These are phyloP conservation scores for Somateria mollissima DNA, from an alignment of 2,797 vertebrate genomes.

Conservation along the genomic window DNA sequence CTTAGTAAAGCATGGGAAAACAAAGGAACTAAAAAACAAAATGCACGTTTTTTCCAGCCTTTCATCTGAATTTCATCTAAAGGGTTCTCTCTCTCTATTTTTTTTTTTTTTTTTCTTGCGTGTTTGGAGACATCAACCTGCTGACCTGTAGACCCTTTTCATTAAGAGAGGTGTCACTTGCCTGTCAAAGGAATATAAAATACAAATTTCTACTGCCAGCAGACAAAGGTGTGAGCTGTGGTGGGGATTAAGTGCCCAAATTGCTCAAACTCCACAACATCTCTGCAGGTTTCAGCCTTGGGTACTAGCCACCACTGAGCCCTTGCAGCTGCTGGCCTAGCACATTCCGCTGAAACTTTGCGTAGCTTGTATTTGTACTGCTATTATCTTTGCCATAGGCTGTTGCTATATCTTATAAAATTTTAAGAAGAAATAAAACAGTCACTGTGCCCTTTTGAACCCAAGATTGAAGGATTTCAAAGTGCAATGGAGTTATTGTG, in stretches of 20 bases:
- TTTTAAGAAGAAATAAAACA: neutral
- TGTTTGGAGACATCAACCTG: neutral
- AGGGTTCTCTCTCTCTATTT: too few relatives aligned
- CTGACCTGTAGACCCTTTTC: neutral
- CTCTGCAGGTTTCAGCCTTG: neutral
- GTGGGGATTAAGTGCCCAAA: neutral
- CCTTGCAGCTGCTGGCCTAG: neutral
- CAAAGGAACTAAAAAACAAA: neutral
- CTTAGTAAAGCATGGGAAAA: neutral
- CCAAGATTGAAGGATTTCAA: fast-evolving
- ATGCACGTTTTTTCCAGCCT: neutral
- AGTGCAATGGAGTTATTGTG: neutral
- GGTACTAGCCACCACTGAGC: neutral
- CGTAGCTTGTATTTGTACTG: neutral
- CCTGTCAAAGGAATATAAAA: neutral
- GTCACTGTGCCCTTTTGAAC: neutral
- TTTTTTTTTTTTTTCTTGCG: too few relatives aligned
- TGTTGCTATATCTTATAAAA: neutral
- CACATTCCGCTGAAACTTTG: neutral
- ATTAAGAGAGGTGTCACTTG: neutral
- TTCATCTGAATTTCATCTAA: neutral
- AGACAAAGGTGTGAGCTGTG: neutral
- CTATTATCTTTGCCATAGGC: neutral
- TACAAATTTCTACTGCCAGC: neutral
- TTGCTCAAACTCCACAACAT: neutral